phyloP scores from a whole-genome alignment of 64 coral and sea anemone species.

The Montipora sp. region DNA sequence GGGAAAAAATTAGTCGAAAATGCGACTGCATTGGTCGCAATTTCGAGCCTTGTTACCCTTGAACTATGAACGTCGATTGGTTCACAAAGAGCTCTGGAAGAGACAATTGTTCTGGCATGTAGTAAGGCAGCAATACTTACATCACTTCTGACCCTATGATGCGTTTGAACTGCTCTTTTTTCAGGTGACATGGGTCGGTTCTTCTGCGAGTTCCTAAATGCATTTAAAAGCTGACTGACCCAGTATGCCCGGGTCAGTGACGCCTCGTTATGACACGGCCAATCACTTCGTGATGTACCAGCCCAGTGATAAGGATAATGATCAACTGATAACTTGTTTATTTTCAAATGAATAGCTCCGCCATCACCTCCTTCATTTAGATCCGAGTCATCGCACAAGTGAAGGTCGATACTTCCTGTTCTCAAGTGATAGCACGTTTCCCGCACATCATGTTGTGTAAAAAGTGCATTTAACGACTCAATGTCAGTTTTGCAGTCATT shows the following conservation, averaged over 20 bases:
- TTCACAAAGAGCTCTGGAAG: no score
- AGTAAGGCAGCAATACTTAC: slow-evolving; percentile 25
- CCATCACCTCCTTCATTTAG: slow-evolving; percentile 53
- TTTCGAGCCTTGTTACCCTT: no score
- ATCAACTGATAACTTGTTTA: slow-evolving; percentile 90
- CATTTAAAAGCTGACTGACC: slow-evolving; percentile 86
- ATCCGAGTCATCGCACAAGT: slow-evolving; percentile 89
- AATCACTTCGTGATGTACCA: slow-evolving; percentile 81
- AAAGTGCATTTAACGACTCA: slow-evolving; percentile 61
- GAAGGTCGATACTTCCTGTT: slow-evolving; percentile 95
- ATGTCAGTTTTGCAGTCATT: slow-evolving; percentile 46
- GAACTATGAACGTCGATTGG: no score
- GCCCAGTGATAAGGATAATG: slow-evolving; percentile 94
- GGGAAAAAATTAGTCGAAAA: no score
- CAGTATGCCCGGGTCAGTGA: slow-evolving; percentile 88
- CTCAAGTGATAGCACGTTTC: slow-evolving; percentile 94
- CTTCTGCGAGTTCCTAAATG: slow-evolving; percentile 85
- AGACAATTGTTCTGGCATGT: no score
- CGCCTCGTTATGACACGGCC: slow-evolving; percentile 94
- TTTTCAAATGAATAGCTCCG: slow-evolving; percentile 94
- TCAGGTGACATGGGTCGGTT: slow-evolving; percentile 38
- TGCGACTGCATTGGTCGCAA: no score
- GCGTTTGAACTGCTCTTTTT: background rate
- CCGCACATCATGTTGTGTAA: slow-evolving; percentile 79
- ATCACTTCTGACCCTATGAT: slow-evolving; percentile 18